Percentiles rank a stretch among this genome's conserved stretches.
Conservation (phyloP, 2,888 invertebrate species). For the Machimus rusticus region DNA sequence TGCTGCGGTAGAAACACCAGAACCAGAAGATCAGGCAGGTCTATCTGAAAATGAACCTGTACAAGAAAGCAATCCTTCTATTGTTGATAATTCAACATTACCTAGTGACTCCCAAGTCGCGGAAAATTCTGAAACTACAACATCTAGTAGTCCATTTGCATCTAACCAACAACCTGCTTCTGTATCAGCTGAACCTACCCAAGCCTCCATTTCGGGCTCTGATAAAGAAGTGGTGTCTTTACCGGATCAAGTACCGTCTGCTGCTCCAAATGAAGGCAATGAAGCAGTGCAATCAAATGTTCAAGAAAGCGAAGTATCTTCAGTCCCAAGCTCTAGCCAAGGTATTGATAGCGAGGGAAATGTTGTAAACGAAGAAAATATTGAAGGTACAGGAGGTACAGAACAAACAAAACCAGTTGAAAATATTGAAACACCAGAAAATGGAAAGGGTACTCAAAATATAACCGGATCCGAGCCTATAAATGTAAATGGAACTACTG, state of each 20-base stretch:
- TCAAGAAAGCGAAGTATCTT: background rate
- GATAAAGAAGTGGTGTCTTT: background rate
- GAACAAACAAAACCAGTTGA: background rate
- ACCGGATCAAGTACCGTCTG: background rate
- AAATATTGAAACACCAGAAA: background rate
- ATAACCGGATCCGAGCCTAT: background rate
- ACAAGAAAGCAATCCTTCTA: background rate
- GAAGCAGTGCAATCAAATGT: background rate
- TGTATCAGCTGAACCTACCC: background rate
- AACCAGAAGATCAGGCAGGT: background rate
- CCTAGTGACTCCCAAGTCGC: background rate
- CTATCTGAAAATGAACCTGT: background rate
- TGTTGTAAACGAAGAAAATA: background rate
- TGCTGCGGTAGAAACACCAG: background rate
- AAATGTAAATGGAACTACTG: background rate
- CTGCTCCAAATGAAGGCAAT: background rate
- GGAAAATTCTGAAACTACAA: background rate
- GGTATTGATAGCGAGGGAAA: background rate
- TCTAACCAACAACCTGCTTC: background rate
- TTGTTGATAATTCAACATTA: background rate
- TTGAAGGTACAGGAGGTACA: background rate
- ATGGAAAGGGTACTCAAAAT: background rate
- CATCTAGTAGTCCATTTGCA: background rate
- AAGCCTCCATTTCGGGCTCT: background rate
- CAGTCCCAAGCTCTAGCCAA: background rate